Percentiles rank a stretch among this genome's conserved stretches.
These are phyloP conservation scores for Gonatopus flavifemur DNA, from an alignment of 1,140 invertebrate species.

Conservation along the genomic window DNA sequence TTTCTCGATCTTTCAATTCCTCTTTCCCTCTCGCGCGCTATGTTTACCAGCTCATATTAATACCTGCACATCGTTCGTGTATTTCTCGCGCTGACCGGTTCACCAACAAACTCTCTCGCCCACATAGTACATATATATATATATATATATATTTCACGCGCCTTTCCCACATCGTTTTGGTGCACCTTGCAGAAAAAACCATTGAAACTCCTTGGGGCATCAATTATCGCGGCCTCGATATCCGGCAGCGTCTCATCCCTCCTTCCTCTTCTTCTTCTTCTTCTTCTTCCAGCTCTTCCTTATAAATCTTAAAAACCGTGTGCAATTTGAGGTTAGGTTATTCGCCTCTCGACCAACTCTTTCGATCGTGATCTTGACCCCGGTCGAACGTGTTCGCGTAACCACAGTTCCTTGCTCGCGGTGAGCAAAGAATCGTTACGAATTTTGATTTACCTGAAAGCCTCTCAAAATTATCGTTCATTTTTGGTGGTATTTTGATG, in stretches of 20 bases:
- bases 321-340: too few species aligned
- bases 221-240: constrained; percentile 36
- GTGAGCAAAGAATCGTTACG: too few species aligned
- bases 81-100: not conserved
- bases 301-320: too few species aligned
- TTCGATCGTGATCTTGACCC: too few species aligned
- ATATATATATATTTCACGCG: constrained; percentile 34
- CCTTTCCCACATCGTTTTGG: constrained; percentile 20
- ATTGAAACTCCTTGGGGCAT: constrained; percentile 21
- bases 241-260: not conserved
- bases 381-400: too few species aligned
- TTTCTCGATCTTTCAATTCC: constrained; percentile 7
- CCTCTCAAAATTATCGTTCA: too few species aligned
- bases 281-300: not conserved
- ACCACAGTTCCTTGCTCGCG: too few species aligned
- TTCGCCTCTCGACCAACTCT: too few species aligned
- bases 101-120: not conserved
- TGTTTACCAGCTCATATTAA: constrained; percentile 14
- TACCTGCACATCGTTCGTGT: constrained; percentile 18
- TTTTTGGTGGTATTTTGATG: too few species aligned
- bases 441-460: too few species aligned
- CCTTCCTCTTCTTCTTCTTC: not conserved
- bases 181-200: constrained; percentile 30
- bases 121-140: too few species aligned
- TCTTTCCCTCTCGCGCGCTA: not conserved